A percentile compares a stretch with the other conserved stretches of the same genome.
Evolutionary conservation across 2,797 vertebrate species (phyloP).

Genomic region (Cynodonichthys magdalenae): DNA sequence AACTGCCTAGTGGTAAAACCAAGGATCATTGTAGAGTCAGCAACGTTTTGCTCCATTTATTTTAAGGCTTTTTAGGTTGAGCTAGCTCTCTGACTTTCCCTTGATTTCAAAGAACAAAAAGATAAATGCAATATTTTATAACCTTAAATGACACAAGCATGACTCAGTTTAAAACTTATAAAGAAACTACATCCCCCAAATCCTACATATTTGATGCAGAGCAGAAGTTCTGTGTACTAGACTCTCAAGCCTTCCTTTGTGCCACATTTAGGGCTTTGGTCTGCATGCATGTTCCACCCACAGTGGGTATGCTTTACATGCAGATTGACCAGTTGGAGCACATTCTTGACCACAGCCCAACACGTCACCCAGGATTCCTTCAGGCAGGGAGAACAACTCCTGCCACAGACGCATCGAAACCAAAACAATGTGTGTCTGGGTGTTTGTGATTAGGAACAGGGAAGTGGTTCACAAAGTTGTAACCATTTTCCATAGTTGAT

Average conservation of each 20-base stretch:
- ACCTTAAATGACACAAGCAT: too few species aligned
- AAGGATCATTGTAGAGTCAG: constrained; percentile 18
- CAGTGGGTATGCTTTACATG: constrained; percentile 42
- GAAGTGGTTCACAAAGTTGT: constrained; percentile 25
- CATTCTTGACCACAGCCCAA: constrained; percentile 49
- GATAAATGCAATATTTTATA: not conserved
- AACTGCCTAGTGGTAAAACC: constrained; percentile 10
- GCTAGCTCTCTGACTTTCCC: not conserved
- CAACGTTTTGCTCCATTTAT: constrained; percentile 6
- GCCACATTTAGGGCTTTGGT: not conserved
- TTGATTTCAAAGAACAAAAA: not conserved
- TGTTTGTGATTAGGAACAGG: not conserved
- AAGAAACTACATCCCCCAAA: too few species aligned
- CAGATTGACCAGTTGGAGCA: constrained; percentile 55
- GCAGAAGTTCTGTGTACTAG: not conserved
- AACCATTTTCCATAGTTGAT: not conserved
- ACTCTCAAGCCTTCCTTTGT: not conserved
- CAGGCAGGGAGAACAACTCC: constrained; percentile 4
- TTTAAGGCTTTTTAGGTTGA: constrained; percentile 1
- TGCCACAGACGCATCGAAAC: constrained; percentile 14
- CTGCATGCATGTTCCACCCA: constrained; percentile 32
- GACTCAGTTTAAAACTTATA: too few species aligned
- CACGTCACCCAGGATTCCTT: constrained; percentile 45
- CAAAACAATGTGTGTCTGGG: not conserved
- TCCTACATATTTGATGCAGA: too few species aligned